Evolutionary conservation across 1,140 invertebrate genomes (phyloP).

Genomic region (Coenobita brevimanus): DNA sequence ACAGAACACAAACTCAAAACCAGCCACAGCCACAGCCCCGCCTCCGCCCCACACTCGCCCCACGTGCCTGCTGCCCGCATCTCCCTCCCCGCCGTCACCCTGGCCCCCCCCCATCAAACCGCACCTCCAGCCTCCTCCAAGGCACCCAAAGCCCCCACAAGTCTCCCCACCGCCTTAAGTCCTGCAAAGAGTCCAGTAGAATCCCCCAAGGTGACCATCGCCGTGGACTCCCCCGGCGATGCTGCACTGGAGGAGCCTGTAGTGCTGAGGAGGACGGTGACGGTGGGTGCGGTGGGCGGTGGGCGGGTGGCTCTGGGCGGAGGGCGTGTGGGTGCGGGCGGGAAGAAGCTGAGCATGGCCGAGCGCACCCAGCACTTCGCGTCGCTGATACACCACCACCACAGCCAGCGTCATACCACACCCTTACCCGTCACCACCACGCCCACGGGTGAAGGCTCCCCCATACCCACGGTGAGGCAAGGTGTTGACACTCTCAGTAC

Average conservation of each 20-base stretch:
- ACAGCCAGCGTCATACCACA: constrained; percentile 4
- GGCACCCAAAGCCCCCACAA: constrained; percentile 19
- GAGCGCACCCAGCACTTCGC: constrained; percentile 47
- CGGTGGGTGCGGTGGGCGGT: not conserved
- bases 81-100: not conserved
- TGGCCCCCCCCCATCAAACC: constrained; percentile 12
- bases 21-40: not conserved
- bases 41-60: not conserved
- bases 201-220: constrained; percentile 39
- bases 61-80: no score
- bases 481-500: no score
- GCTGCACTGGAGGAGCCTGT: constrained; percentile 6
- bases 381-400: constrained; percentile 46
- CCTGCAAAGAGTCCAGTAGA: not conserved
- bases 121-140: not conserved
- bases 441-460: no score
- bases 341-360: constrained; percentile 54
- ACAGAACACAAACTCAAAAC: not conserved
- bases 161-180: not conserved
- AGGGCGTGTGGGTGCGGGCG: not conserved
- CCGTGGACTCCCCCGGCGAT: constrained; percentile 18
- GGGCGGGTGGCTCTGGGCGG: not conserved
- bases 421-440: not conserved
- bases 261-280: not conserved
- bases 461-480: no score